Percentiles rank a stretch among this genome's conserved stretches.
phyloP scores from a whole-genome alignment of 1,140 invertebrate genomes.

The Euura lappo region DNA sequence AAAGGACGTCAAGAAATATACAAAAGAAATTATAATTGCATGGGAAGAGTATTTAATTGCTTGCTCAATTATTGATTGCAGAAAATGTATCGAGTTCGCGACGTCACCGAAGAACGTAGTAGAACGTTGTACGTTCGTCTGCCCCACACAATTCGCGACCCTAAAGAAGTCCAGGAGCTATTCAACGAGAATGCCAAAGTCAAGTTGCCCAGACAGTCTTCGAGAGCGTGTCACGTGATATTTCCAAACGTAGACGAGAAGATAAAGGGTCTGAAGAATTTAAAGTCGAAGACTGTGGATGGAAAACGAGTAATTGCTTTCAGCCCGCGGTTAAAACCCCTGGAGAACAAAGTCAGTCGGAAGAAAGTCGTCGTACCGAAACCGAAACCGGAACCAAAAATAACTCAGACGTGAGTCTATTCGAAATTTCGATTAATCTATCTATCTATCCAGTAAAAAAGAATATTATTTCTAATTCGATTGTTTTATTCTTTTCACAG shows the following conservation, averaged over 20 bases:
- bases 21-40: too few species aligned
- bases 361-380: constrained; percentile 28
- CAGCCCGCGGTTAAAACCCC: constrained; percentile 14
- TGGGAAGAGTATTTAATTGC: too few species aligned
- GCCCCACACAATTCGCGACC: constrained; percentile 37
- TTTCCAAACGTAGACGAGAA: constrained; percentile 39
- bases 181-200: constrained; percentile 41
- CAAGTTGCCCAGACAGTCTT: constrained; percentile 40
- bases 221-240: constrained; percentile 42
- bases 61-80: too few species aligned
- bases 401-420: constrained; percentile 31
- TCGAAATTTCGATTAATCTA: neutral
- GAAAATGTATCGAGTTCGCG: neutral
- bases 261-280: constrained; percentile 33
- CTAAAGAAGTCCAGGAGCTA: constrained; percentile 36
- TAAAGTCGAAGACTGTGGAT: constrained; percentile 33
- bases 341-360: constrained; percentile 16
- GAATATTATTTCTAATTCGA: constrained; percentile 10
- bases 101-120: neutral
- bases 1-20: too few species aligned
- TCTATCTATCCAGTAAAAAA: neutral
- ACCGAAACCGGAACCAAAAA: constrained; percentile 15
- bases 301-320: constrained; percentile 36
- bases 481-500: constrained; percentile 24
- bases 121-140: constrained; percentile 44